Evolutionary conservation across 2,113 vertebrate species (phyloP), one percentile per base, ranked within the genome.

Genomic region (Galemys pyrenaicus): DNA sequence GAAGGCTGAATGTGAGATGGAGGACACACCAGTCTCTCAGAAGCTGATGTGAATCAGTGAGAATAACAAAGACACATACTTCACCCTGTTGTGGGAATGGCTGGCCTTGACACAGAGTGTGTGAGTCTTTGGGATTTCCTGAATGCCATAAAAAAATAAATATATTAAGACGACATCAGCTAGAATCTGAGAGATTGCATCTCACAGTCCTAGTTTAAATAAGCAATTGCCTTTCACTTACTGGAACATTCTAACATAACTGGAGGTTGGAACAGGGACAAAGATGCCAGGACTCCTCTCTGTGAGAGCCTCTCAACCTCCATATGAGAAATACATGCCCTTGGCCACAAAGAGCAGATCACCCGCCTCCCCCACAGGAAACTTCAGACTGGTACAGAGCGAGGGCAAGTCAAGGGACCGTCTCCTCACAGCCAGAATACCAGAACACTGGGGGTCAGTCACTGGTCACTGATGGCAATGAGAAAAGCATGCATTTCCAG

Each of bases 31-130:
- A 1, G 4, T 28, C 37, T 91, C 74, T 51, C 32, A 44, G 12
- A 49, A 28, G 17, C 65, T 39, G 37, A 64, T 22, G 51, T 28
- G 10, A 65, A 60, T 64, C 13, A 26, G 10, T 67, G 44, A 85
- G 54, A 88, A 77, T 19, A 46, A 30, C 0, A 1, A 15, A 4
- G 51, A 9, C 1, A 13, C 1, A 10, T 0, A 19, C 9, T 51
- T 68, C 46, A 35, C 32, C 28, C 56, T 8, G 3, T 35, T 44
- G 30, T 22, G 16, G 35, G 11, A 26, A 17, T 9, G 6, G 5
- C 3, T 54, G 9, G 5, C 24, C 32, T 17, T 19, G 13, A 82
- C 26, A 9, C 3, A 35, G 35, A 24, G 10, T 13, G 5, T 46
- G 5, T 26, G 35, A 39, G 37, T 84, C 6, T 28, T 54, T 39